Evolutionary conservation across 92 coral and sea anemone species (phyloP), one percentile per base, ranked within the genome.

Genomic region (Zoanthus sociatus): DNA sequence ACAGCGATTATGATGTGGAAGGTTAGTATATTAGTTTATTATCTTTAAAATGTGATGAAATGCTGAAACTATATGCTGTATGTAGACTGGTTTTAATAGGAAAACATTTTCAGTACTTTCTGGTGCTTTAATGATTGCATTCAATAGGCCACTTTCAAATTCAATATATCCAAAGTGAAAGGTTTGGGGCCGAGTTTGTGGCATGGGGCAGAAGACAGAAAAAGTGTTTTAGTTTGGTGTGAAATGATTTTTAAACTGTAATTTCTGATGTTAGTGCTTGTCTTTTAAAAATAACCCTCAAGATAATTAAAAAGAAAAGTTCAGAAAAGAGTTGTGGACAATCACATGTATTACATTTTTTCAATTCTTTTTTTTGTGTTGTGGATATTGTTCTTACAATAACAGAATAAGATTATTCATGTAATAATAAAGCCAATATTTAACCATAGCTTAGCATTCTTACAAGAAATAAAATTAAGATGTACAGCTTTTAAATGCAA

Each of bases 401-500:
- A 26, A 26, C 26, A 26, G 26, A 26, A 26, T 61, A 61, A 61
- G 68, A 61, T 61, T 61, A 61, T 15, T 61, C 17, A 61, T 61
- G 68, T 17, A 61, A 61, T 61, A 61, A 61, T 61, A 61, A 61
- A 61, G 16, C 68, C 68, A 61, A 61, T 61, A 61, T 61, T 61
- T 61, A 61, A 61, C 68, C 17, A 17, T 15, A 61, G 21, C 68
- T 61, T 61, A 61, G 68, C 68, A 61, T 61, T 61, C 68, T 61
- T 61, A 61, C 68, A 61, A 61, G 68, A 61, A 61, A 31, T 56
- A 17, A 56, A 56, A 56, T 56, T 56, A 56, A 56, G 64, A 56
- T 56, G 64, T 56, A 56, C 64, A 61, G 68, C 68, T 61, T 61
- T n/a, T 61, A 16, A 61, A 61, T 61, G 68, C 68, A 61, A 61